Percentiles rank a stretch among this genome's conserved stretches.
phyloP scores from a whole-genome alignment of 2,888 invertebrate species.

The Shargacucullia verbasci region DNA sequence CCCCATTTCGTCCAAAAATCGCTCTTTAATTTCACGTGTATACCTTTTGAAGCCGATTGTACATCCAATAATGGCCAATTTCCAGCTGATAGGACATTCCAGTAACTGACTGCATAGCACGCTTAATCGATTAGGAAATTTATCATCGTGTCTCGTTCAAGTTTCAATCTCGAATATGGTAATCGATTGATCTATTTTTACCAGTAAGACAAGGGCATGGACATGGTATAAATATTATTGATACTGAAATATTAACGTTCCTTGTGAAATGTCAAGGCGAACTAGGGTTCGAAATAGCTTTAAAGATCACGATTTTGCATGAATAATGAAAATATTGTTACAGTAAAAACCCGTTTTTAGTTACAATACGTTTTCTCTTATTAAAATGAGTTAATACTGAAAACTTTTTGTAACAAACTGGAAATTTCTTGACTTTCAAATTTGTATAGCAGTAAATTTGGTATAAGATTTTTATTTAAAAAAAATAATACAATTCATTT shows the following conservation, averaged over 20 bases:
- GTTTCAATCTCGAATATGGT: conserved; percentile 39
- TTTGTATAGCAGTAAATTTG: no score
- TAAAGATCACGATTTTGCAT: conserved; percentile 2
- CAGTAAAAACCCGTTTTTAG: no score
- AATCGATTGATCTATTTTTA: conserved; percentile 48
- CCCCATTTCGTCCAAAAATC: no score
- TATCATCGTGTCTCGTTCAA: conserved; percentile 11
- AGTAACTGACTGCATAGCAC: conserved; percentile 15
- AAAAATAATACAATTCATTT: no score
- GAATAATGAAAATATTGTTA: conserved; percentile 7
- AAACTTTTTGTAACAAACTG: no score
- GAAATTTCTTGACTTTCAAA: no score
- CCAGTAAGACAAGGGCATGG: conserved; percentile 1
- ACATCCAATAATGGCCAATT: conserved; percentile 1
- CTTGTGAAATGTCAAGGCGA: conserved; percentile 23
- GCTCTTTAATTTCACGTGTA: no score
- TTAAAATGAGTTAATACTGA: no score
- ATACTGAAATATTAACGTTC: conserved; percentile 20
- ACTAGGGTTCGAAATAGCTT: conserved; percentile 3
- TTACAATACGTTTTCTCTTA: no score
- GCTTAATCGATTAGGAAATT: conserved; percentile 47
- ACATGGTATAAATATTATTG: conserved; percentile 11
- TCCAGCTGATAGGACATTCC: conserved; percentile 13
- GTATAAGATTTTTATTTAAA: no score
- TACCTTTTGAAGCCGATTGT: no score